These are phyloP conservation scores for Cephus nigrinus DNA, from an alignment of 2,888 invertebrate species.

Conservation along the genomic window DNA sequence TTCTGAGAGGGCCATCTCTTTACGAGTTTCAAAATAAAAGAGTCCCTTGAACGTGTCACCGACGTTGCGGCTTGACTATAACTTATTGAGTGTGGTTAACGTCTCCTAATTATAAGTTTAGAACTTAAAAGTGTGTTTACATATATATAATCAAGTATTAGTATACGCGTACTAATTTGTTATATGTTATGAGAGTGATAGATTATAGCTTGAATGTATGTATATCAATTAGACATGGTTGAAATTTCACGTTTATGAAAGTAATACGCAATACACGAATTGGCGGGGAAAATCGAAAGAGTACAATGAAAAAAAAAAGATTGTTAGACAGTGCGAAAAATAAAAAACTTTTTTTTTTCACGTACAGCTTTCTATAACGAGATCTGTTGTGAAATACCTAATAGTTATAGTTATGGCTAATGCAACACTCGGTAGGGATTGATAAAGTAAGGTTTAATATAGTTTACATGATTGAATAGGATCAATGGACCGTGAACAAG, in stretches of 20 bases:
- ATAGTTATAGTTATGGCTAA: background rate
- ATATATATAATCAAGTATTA: background rate
- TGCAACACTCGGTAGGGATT: background rate
- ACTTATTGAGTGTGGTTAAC: background rate
- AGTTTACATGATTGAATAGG: conserved; percentile 6
- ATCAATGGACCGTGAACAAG: conserved; percentile 23
- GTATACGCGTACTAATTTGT: conserved; percentile 3
- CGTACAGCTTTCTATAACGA: conserved; percentile 1
- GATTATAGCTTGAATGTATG: background rate
- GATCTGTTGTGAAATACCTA: background rate
- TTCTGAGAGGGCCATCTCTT: background rate
- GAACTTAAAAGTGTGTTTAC: background rate
- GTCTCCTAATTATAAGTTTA: background rate
- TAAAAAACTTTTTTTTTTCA: background rate
- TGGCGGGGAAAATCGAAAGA: background rate
- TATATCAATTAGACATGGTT: background rate
- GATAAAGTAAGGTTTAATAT: background rate
- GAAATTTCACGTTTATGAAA: conserved; percentile 3
- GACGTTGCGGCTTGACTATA: background rate
- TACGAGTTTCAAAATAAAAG: background rate
- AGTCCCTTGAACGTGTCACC: background rate
- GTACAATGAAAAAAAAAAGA: background rate
- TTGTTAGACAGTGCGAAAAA: background rate
- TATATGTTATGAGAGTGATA: background rate
- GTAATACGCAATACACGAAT: background rate